Percentiles rank a stretch among this genome's conserved stretches.
phyloP scores from a whole-genome alignment of 2,888 invertebrate species.

The Galerucella nymphaeae region DNA sequence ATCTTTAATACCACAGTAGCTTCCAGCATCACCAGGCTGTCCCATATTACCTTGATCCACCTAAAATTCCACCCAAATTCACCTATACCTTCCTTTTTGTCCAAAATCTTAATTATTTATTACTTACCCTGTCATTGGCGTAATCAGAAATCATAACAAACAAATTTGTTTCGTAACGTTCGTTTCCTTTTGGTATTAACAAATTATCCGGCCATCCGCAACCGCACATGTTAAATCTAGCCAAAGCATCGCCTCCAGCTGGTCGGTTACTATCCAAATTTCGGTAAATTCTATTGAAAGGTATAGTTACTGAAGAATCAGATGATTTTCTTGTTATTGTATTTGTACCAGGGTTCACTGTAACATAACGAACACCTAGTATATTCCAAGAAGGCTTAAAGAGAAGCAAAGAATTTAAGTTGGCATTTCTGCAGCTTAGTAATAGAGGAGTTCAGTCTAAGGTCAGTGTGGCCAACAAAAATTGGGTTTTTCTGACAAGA shows the following conservation, averaged over 20 bases:
- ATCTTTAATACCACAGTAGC: slow-evolving; percentile 83
- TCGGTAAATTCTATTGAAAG: slow-evolving; percentile 84
- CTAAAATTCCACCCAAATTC: slow-evolving; percentile 54
- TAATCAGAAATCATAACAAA: slow-evolving; percentile 85
- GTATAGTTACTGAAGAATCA: slow-evolving; percentile 86
- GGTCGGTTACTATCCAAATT: slow-evolving; percentile 74
- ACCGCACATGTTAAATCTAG: slow-evolving; percentile 83
- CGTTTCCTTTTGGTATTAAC: slow-evolving; percentile 78
- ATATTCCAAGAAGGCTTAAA: no score
- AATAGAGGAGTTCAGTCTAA: no score
- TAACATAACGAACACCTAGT: slow-evolving; percentile 18
- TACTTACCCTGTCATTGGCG: slow-evolving; percentile 71
- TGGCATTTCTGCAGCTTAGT: no score
- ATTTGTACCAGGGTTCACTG: slow-evolving; percentile 77
- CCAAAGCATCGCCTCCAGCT: slow-evolving; percentile 66
- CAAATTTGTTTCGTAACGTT: slow-evolving; percentile 72
- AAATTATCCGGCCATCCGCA: slow-evolving; percentile 91
- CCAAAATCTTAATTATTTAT: background rate
- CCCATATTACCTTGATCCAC: slow-evolving; percentile 68
- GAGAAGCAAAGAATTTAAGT: no score
- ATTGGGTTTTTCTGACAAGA: no score
- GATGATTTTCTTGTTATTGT: slow-evolving; percentile 74
- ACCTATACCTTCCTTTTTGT: background rate
- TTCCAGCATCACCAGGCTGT: slow-evolving; percentile 74
- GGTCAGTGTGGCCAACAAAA: no score